Percentiles rank a stretch among this genome's conserved stretches.
Evolutionary conservation across 2,888 invertebrate species (phyloP).

Genomic region (Nomada hirtipes): DNA sequence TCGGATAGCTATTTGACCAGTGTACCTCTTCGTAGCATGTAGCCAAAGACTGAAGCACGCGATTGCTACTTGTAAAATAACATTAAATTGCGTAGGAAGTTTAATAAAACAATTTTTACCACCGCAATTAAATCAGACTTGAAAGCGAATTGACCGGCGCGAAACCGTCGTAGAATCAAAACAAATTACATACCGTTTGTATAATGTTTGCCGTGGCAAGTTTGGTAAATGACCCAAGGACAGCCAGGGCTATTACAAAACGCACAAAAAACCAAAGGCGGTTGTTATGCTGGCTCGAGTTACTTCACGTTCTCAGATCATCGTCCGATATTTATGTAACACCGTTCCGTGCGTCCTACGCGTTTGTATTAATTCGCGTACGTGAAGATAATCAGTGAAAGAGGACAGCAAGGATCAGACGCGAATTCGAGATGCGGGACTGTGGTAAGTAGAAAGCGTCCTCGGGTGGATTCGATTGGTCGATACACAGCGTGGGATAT

Average conservation of each 20-base stretch:
- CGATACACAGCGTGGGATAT: conserved; percentile 42
- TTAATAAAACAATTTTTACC: background rate
- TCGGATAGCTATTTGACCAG: background rate
- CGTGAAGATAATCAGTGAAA: conserved; percentile 44
- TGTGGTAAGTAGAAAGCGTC: conserved; percentile 64
- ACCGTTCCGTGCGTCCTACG: conserved; percentile 32
- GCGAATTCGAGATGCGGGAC: conserved; percentile 36
- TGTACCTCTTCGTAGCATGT: background rate
- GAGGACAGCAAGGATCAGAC: conserved; percentile 30
- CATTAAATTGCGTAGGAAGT: background rate
- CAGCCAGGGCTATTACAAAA: conserved; percentile 28
- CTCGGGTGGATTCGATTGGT: conserved; percentile 41
- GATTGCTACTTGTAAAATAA: conserved; percentile 6
- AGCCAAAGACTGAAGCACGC: conserved; percentile 44
- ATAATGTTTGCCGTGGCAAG: background rate
- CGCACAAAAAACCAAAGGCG: conserved; percentile 1
- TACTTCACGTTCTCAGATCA: conserved; percentile 47
- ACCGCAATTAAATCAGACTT: conserved; percentile 7
- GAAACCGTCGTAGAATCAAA: background rate
- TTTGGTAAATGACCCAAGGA: conserved; percentile 10
- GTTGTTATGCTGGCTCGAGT: conserved; percentile 7
- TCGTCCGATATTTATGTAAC: conserved; percentile 56
- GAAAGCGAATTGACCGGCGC: background rate
- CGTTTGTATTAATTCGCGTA: background rate
- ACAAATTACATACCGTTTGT: background rate